Evolutionary conservation across 2,113 vertebrate species (phyloP).

Genomic region (Lota lota): DNA sequence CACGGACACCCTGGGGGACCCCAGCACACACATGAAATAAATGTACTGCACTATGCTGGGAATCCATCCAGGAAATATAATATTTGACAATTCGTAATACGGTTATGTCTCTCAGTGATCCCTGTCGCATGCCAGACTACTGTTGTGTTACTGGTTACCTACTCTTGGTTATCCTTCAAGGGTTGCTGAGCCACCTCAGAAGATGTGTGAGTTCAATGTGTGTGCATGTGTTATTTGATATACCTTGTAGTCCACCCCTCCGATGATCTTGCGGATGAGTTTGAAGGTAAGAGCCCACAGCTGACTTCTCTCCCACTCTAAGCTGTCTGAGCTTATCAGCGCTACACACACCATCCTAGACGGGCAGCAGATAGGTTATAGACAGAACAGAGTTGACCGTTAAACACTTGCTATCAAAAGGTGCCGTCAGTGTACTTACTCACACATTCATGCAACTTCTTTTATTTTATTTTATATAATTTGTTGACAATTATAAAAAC

Average conservation of each 20-base stretch:
- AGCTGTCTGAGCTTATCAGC: slow-evolving; percentile 86
- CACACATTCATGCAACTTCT: no score
- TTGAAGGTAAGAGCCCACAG: slow-evolving; percentile 95
- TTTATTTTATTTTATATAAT: no score
- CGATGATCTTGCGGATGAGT: slow-evolving; percentile 94
- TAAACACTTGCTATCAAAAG: no score
- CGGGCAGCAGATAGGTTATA: background rate
- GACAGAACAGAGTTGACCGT: background rate
- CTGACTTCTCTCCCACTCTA: slow-evolving; percentile 97
- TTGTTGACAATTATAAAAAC: no score
- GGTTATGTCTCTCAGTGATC: no score
- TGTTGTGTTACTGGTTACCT: no score
- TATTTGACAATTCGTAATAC: no score
- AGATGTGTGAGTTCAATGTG: background rate
- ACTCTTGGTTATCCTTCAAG: no score
- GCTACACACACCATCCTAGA: slow-evolving; percentile 93
- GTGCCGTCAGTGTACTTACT: no score
- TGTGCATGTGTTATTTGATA: background rate
- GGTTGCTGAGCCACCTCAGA: no score
- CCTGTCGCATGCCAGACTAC: no score
- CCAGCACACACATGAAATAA: slow-evolving; percentile 2
- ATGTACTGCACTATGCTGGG: background rate
- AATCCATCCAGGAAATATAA: no score
- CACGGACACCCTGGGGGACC: slow-evolving; percentile 85
- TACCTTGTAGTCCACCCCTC: slow-evolving; percentile 98